Base-by-base conservation (phyloP, 2,113 vertebrate species). In the Labrus mixtus region DNA sequence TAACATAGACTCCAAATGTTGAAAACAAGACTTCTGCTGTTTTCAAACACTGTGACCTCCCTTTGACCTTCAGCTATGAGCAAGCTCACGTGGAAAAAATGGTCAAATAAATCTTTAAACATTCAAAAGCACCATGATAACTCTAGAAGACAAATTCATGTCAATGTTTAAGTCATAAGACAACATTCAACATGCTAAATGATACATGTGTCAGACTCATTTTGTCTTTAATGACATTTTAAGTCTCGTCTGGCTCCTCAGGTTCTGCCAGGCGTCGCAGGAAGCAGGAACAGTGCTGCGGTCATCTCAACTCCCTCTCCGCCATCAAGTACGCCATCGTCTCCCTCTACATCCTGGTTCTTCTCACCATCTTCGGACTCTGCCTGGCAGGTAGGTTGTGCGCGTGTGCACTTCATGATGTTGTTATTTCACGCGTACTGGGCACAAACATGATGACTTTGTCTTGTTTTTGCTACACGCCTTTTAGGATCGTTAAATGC, bases 281-380 rank as follows among this genome's bases (percentile, higher is more conserved):
- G 86, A 94, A 93, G 61, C 82, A 90, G 51, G 93, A 94, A 19
- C 90, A 89, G 69, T 93, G 90, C 77, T 95, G 94, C 45, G 61
- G 83, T 41, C 94, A 94, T 71, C 89, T 94, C 65, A 91, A 93
- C 81, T 95, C 95, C 12, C 85, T 95, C 58, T 90, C 93, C 3
- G 86, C 93, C 73, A 93, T 95, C 86, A 95, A 95, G 82, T 95
- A 95, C 15, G 94, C 95, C 85, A 94, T 95, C n/a, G 82, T 94
- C 33, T 91, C 90, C 65, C 92, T 95, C 67, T 95, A 95, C 90
- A 87, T 95, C 78, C 91, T 95, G 78, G 92, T 95, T 25, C 86
- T 95, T n/a, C 91, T 95, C 82, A 93, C 91, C 78, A 94, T 95
- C 80, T 89, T 95, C 8, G 94, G 94, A 56, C 93, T 95, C 77